Conservation (phyloP, 2,113 vertebrate species). For the Rhinopithecus roxellana region DNA sequence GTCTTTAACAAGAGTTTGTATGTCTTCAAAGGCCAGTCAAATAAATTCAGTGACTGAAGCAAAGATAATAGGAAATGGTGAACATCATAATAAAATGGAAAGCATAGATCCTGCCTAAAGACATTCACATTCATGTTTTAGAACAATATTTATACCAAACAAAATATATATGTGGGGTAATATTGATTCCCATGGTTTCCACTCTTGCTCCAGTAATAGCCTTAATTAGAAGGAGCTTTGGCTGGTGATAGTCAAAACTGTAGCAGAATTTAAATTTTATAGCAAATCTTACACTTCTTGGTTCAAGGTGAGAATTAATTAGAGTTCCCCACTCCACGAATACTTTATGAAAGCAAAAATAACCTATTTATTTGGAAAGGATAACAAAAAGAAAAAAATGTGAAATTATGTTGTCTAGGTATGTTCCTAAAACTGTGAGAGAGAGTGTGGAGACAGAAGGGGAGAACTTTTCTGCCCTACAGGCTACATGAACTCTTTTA, state of each 20-base stretch:
- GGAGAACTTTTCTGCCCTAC: background rate
- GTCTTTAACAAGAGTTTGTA: background rate
- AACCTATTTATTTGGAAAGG: background rate
- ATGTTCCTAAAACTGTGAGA: background rate
- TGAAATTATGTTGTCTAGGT: background rate
- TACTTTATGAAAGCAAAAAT: slow-evolving; percentile 6
- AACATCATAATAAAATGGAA: background rate
- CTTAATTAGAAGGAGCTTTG: background rate
- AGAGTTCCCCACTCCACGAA: background rate
- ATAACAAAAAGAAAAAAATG: background rate
- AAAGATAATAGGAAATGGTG: background rate
- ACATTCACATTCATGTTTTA: background rate
- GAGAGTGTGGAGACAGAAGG: background rate
- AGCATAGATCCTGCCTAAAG: background rate
- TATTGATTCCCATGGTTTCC: background rate
- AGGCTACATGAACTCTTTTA: background rate
- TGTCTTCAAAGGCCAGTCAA: background rate
- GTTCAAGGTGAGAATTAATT: background rate
- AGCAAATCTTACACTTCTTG: background rate
- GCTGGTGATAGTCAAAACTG: background rate
- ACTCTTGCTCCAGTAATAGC: background rate
- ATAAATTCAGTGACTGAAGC: background rate
- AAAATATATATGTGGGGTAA: background rate
- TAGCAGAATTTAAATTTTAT: background rate
- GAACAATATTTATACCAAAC: background rate